Base-by-base conservation (phyloP, 2,888 invertebrate species). In the Torymus tubicola region DNA sequence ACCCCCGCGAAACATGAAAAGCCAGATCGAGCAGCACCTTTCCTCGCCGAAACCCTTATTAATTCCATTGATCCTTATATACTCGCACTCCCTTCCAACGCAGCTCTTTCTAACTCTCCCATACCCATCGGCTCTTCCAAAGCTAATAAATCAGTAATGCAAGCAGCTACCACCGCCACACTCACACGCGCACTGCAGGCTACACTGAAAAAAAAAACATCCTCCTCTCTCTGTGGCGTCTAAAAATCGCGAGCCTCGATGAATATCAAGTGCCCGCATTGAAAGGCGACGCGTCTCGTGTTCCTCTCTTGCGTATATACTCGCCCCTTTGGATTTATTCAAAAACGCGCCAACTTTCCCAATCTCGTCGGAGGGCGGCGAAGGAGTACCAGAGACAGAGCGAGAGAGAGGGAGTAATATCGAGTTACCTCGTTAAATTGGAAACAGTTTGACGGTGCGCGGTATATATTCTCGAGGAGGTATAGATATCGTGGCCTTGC, bases 351-450 rank as follows among this genome's bases (percentile, higher is more conserved):
- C 87, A 88, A 88, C 87, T 88, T 88, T 87, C 82, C 85, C 86
- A 88, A 88, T 88, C 85, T 87, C 86, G 85, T 86, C 31, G 31
- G 8, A 8, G 31, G 31, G 31, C 31, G 2, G 31, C 31, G 31
- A 31, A 31, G 31, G 31, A 31, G 31, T 8, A 31, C 31, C 31
- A 8, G 31, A 31, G 2, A 31, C 5, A 31, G 31, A 31, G 31
- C 3, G 31, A 31, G 82, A 81, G 77, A 3, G 83, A 81, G 82
- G 82, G 83, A 82, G 84, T 86, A 87, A 87, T 87, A 88, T 88
- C 87, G 85, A 87, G 87, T 88, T 88, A 88, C 86, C 87, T 86
- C 84, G 87, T 88, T 87, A 87, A 87, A 87, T 87, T 86, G 87
- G 85, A 87, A 87, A 87, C 86, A 86, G 86, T 86, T 87, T 84